Evolutionary conservation across 1,140 invertebrate genomes (phyloP).

Genomic region (Papilio xuthus): DNA sequence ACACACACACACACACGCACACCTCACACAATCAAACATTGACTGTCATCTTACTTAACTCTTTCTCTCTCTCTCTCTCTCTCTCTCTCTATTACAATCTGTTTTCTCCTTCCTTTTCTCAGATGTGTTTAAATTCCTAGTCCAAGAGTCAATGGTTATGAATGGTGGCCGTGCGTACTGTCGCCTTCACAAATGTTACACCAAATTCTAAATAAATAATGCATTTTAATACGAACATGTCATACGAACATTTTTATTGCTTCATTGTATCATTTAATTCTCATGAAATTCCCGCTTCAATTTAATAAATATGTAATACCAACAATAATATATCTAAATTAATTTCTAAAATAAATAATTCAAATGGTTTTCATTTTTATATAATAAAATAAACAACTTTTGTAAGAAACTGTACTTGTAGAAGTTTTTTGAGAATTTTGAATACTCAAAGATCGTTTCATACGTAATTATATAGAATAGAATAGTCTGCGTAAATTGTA

Average conservation of each 20-base stretch:
- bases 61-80: no score
- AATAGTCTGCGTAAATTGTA: conserved; percentile 10
- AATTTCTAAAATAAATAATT: neutral
- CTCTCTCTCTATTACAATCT: no score
- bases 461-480: neutral
- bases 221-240: neutral
- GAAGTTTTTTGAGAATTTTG: no score
- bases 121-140: neutral
- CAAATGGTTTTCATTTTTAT: neutral
- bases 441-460: neutral
- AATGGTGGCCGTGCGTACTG: neutral
- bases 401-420: neutral
- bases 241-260: conserved; percentile 17
- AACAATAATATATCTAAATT: neutral
- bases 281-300: neutral
- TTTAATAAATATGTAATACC: neutral
- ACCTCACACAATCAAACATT: neutral
- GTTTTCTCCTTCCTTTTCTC: no score
- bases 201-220: neutral
- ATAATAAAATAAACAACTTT: neutral
- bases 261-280: conserved; percentile 1
- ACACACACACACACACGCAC: neutral
- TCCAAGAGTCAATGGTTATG: neutral
- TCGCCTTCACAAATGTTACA: neutral
- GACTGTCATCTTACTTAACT: neutral